Conservation (phyloP, 1,140 invertebrate genomes). For the Tenebrio molitor region DNA sequence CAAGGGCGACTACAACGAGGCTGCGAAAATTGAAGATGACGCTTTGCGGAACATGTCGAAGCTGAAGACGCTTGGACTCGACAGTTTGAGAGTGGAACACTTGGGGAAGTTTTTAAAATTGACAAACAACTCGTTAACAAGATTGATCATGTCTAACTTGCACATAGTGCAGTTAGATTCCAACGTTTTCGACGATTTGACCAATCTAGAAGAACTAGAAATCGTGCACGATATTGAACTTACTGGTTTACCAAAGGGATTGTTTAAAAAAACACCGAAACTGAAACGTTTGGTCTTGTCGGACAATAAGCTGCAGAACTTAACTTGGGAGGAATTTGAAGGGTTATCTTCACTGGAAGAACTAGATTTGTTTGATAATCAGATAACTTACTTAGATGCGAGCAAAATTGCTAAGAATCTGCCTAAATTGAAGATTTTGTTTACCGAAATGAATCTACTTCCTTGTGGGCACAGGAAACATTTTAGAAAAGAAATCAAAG, state of each 20-base stretch:
- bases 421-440: no score
- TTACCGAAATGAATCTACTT: no score
- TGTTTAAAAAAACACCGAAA: not conserved
- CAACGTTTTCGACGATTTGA: not conserved
- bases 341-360: not conserved
- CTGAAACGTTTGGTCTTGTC: not conserved
- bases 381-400: not conserved
- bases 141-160: not conserved
- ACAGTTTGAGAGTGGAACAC: not conserved
- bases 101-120: not conserved
- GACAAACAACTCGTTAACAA: not conserved
- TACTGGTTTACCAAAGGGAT: not conserved
- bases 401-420: conserved; percentile 3
- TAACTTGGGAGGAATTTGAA: conserved; percentile 20
- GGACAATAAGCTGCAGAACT: not conserved
- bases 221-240: not conserved
- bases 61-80: not conserved
- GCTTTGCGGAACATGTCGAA: not conserved
- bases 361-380: conserved; percentile 7
- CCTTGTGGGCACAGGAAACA: no score
- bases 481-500: no score
- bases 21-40: not conserved
- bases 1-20: not conserved
- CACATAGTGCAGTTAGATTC: not conserved
- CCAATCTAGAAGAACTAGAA: not conserved